Evolutionary conservation across 1,140 invertebrate genomes (phyloP).

Genomic region (Ips nitidus): DNA sequence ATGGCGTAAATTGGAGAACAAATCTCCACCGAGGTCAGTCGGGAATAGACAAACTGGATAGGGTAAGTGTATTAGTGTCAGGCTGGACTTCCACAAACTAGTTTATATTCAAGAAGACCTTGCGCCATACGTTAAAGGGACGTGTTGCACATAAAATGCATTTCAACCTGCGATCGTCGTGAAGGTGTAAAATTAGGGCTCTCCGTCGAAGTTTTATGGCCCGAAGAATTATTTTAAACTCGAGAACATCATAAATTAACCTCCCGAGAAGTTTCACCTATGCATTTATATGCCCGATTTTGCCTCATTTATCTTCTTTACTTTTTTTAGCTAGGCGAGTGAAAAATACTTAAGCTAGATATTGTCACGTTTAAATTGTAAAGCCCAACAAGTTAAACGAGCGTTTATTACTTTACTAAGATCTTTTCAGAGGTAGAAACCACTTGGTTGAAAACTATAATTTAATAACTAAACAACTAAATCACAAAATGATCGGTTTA

Average conservation of each 20-base stretch:
- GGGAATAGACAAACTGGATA: not conserved
- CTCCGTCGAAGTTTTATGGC: constrained; percentile 10
- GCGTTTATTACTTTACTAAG: no score
- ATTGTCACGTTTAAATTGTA: no score
- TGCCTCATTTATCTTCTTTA: constrained; percentile 5
- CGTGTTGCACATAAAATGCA: constrained; percentile 26
- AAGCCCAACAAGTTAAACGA: no score
- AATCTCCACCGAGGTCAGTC: constrained; percentile 7
- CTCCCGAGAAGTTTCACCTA: constrained; percentile 1
- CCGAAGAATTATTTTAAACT: constrained; percentile 18
- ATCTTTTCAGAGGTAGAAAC: no score
- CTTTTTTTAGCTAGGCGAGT: not conserved
- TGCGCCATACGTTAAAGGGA: constrained; percentile 14
- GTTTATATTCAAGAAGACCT: constrained; percentile 15
- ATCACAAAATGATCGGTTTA: no score
- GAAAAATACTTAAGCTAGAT: no score
- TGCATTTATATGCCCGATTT: constrained; percentile 17
- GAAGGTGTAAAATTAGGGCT: constrained; percentile 8
- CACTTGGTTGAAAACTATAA: no score
- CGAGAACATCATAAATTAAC: constrained; percentile 7
- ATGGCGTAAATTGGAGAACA: constrained; percentile 20
- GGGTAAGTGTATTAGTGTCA: constrained; percentile 21
- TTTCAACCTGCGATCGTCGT: constrained; percentile 6
- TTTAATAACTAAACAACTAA: no score
- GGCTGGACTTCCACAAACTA: constrained; percentile 8